Evolutionary conservation across 2,888 invertebrate genomes (phyloP), one percentile per base, ranked within the genome.

Genomic region (Platypus cylindrus): DNA sequence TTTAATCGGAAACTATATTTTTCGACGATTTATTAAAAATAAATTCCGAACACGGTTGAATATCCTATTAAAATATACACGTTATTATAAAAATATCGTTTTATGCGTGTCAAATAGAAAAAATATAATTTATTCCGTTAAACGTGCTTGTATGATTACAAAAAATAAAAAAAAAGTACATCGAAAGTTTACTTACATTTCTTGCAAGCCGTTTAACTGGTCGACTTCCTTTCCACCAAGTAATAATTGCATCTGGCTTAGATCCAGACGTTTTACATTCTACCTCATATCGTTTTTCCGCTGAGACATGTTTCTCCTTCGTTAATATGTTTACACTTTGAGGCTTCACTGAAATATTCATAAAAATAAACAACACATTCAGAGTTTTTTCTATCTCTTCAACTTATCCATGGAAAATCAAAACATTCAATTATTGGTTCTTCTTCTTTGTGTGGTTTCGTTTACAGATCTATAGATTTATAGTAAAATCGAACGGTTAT

Each of bases 201-300:
- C 84, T 82, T 36, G 81, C 78, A 59, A 77, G 69, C 57, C 77
- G 73, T 63, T 80, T 82, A 45, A 86, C 71, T 60, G 79, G 82
- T 50, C 79, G 70, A 56, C 77, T 83, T 50, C 78, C 81, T 59
- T 84, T 85, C 85, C 85, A 89, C 90, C 90, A 90, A 30, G 84
- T 81, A 55, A 90, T 81, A 37, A 75, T 68, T 3, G 89, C 86
- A 44, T 83, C 79, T 5, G 90, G 89, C 44, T 84, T 70, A 9
- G 89, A 89, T 35, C 90, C 90, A 0, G 79, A 75, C 37, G 86
- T 81, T 54, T 78, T 75, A 60, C 90, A 90, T 57, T 87, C 86
- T 40, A 90, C 76, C 52, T 86, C 84, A 61, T 87, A 86, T 44
- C 80, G 73, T 57, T 82, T 82, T 54, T 85, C 86, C 1, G 86